These are phyloP conservation scores for Catharus bicknelli DNA, from an alignment of 2,113 vertebrate species.

Conservation along the genomic window DNA sequence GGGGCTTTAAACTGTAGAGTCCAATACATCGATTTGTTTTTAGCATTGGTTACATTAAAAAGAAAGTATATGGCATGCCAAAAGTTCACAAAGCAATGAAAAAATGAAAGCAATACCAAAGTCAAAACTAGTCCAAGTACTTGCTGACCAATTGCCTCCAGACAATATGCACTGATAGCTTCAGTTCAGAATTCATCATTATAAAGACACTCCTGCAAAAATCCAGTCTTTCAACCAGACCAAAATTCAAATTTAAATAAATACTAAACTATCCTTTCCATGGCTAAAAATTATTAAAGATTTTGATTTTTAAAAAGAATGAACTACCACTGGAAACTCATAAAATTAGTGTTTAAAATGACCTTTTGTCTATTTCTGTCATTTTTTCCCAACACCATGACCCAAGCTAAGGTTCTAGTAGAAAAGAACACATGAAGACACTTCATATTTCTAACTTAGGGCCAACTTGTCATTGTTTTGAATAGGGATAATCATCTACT, in stretches of 20 bases:
- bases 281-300: neutral
- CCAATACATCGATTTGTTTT: neutral
- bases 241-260: neutral
- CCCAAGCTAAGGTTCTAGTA: neutral
- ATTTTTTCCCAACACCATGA: neutral
- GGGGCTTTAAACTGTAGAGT: neutral
- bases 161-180: neutral
- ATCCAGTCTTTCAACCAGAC: neutral
- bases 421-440: neutral
- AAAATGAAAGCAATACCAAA: neutral
- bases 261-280: neutral
- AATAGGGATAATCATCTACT: neutral
- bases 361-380: neutral
- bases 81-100: neutral
- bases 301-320: neutral
- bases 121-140: neutral
- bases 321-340: neutral
- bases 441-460: neutral
- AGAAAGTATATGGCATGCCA: neutral
- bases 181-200: neutral
- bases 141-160: neutral
- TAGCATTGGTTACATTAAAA: neutral
- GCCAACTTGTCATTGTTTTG: neutral
- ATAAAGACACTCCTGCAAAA: neutral
- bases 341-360: neutral